A percentile compares a stretch with the other conserved stretches of the same genome.
These are phyloP conservation scores for Drosophila sordidula DNA, from an alignment of 2,888 invertebrate genomes.

Conservation along the genomic window DNA sequence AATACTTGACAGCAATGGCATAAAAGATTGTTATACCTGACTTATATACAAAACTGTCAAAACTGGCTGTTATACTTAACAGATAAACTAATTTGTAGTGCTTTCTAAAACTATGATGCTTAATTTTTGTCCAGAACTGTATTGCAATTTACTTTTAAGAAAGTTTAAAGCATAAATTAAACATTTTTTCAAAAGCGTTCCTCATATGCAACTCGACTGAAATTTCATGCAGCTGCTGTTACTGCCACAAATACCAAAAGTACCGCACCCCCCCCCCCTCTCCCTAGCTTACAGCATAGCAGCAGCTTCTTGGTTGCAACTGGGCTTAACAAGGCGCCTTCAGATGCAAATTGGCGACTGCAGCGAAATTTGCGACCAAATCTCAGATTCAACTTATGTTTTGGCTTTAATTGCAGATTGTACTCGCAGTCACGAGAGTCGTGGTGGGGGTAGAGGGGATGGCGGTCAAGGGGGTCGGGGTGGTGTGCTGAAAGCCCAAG, in stretches of 20 bases:
- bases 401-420: constrained; percentile 65
- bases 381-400: constrained; percentile 55
- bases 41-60: no score
- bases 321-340: constrained; percentile 58
- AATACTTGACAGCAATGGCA: not conserved
- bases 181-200: no score
- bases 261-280: no score
- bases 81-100: not conserved
- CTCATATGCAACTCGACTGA: not conserved
- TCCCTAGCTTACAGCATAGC: no score
- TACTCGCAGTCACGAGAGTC: constrained; percentile 4
- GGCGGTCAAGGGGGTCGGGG: not conserved
- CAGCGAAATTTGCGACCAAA: constrained; percentile 13
- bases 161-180: no score
- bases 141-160: no score
- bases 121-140: not conserved
- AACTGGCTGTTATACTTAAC: no score
- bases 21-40: no score
- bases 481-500: constrained; percentile 15
- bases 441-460: not conserved
- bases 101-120: not conserved
- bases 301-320: constrained; percentile 13
- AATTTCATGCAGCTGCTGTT: constrained; percentile 14
- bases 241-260: constrained; percentile 28
- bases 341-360: constrained; percentile 54